Evolutionary conservation across 2,113 vertebrate species (phyloP), one percentile per base, ranked within the genome.

Genomic region (Motacilla alba): DNA sequence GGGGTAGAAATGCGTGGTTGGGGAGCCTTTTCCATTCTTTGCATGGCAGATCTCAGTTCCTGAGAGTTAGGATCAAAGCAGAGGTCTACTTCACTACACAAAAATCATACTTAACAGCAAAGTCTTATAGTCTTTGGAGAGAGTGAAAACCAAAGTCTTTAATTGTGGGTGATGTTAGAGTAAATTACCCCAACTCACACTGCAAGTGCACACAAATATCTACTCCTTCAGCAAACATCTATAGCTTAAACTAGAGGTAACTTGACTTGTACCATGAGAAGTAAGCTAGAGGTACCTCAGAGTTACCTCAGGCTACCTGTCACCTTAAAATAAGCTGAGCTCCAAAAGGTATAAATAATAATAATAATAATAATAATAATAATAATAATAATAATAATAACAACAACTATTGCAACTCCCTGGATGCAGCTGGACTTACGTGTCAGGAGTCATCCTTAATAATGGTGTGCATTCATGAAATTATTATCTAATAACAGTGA

Each of bases 371-470:
- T 72, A 67, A 33, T n/a, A 47, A 67, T n/a, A 67, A 67, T 47
- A 77, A 60, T 17, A 79, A 60, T 35, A 67, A 62, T 17, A 70
- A 70, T 24, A 43, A 43, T 43, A 63, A 63, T 30, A 81, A 63
- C 15, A 79, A 60, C 33, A 67, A 62, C 17, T 66, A 75, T 20
- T 6, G 11, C 46, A 90, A 18, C 35, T 94, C 55, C 19, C 27
- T 93, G 76, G 43, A 66, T 89, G 66, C 83, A 89, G 55, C 41
- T 94, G 72, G 72, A 50, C 31, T 96, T 92, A 74, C 8, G 4
- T 93, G 92, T 94, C 80, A 90, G 59, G 39, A 94, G 75, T 90
- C 56, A 89, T 89, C 64, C 35, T 59, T 92, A 96, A 93, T 97
- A 89, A 90, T 70, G 43, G 35, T 59, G 30, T 89, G 17, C 19